Percentiles rank a stretch among this genome's conserved stretches.
These are phyloP conservation scores for Rhynchopsitta pachyrhyncha DNA, from an alignment of 2,113 vertebrate species.

Conservation along the genomic window DNA sequence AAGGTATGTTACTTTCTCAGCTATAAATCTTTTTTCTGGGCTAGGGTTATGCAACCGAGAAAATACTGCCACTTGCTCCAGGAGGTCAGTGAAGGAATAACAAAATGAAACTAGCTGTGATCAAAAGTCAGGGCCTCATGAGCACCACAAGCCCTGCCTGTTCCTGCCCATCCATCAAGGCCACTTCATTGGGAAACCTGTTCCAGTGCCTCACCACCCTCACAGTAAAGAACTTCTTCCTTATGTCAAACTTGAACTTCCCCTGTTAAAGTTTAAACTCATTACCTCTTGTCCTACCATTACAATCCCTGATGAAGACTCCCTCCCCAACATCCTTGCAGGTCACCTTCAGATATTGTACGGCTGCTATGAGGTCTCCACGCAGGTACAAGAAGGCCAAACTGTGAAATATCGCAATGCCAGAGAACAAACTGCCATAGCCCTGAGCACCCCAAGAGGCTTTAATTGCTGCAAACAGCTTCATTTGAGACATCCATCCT, in stretches of 20 bases:
- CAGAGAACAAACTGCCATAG: not conserved
- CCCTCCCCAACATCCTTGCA: not conserved
- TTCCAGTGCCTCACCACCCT: not conserved
- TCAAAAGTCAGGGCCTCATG: accelerated
- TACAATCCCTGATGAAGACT: not conserved
- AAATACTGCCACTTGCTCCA: not conserved
- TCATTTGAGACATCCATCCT: not conserved
- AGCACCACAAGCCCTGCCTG: accelerated
- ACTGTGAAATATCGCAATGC: not conserved
- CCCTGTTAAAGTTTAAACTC: not conserved
- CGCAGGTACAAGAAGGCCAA: not conserved
- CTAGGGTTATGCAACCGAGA: not conserved
- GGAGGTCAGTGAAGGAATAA: not conserved
- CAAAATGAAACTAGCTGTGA: accelerated
- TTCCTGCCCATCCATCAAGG: not conserved
- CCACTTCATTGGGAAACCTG: not conserved
- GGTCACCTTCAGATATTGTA: not conserved
- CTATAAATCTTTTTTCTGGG: not conserved
- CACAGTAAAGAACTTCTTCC: not conserved
- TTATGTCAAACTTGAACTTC: not conserved
- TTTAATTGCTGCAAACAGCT: not conserved
- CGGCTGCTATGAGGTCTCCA: not conserved
- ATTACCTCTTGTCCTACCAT: not conserved
- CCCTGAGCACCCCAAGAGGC: not conserved
- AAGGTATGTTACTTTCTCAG: not conserved